These are phyloP conservation scores for Dynastes tityus DNA, from an alignment of 2,888 invertebrate genomes.

Conservation along the genomic window DNA sequence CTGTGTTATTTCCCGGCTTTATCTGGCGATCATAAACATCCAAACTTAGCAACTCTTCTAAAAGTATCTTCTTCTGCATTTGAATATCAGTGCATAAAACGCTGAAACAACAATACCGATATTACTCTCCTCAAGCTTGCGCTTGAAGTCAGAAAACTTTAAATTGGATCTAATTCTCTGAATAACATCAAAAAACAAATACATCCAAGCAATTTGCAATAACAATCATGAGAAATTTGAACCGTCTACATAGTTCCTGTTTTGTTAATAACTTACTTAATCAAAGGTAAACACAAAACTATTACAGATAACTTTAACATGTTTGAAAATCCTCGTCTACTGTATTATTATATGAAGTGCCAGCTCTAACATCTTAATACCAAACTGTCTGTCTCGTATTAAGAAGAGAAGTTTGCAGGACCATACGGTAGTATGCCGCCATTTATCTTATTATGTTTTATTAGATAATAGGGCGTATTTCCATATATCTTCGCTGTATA, in stretches of 20 bases:
- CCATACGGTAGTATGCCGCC: not conserved
- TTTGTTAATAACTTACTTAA: slow-evolving; percentile 4
- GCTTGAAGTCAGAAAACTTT: not conserved
- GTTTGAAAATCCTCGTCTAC: not conserved
- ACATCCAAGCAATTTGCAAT: not conserved
- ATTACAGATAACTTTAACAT: slow-evolving; percentile 30
- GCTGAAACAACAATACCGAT: slow-evolving; percentile 14
- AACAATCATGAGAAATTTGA: not conserved
- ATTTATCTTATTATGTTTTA: slow-evolving; percentile 45
- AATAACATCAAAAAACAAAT: not conserved
- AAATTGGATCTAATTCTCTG: not conserved
- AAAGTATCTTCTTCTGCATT: slow-evolving; percentile 50
- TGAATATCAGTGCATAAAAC: slow-evolving; percentile 32
- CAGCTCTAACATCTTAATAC: not conserved
- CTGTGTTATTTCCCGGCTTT: slow-evolving; percentile 53
- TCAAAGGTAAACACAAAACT: slow-evolving; percentile 27
- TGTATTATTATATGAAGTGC: not conserved
- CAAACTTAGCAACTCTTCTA: slow-evolving; percentile 51
- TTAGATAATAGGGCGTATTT: slow-evolving; percentile 44
- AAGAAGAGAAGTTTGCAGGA: not conserved
- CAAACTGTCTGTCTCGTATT: not conserved
- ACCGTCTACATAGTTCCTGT: not conserved
- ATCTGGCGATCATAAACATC: slow-evolving; percentile 53
- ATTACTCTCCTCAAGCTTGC: not conserved
- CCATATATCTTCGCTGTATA: slow-evolving; percentile 3